Base-by-base conservation (phyloP, 2,797 vertebrate species). In the Mormyrus proboscirostris region DNA sequence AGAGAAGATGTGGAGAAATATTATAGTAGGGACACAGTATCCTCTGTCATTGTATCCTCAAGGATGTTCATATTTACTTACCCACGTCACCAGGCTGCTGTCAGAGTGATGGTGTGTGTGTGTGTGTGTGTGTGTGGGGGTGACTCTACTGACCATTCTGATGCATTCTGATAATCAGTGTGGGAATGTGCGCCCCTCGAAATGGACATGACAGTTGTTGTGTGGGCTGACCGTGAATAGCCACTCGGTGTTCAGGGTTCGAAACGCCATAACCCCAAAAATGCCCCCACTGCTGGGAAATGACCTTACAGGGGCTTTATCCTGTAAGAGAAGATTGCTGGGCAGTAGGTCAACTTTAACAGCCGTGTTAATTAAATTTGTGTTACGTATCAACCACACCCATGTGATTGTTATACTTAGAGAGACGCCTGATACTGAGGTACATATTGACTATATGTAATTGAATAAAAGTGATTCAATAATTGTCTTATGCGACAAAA, bases 121-220 rank as follows among this genome's bases (percentile, higher is more conserved):
- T 4, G 62, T 29, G 62, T 29, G 62, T 12, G 19, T 59, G 6
- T 59, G n/a, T 22, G 55, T 0, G 57, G 29, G 29, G 29, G 29
- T 33, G 29, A 33, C 29, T 33, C 29, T 33, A 33, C 29, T 33
- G 29, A 33, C 29, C 29, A 33, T 33, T n/a, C n/a, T n/a, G n/a
- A n/a, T n/a, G n/a, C 82, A 84, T 79, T 16, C 73, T 82, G 76
- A 47, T 82, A n/a, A 82, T 82, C 38, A 82, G 76, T 44, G 76
- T 41, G 76, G 76, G 41, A n/a, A 82, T n/a, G 33, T 47, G 41
- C 1, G 7, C 16, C 41, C 19, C 41, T 82, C 8, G 38, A 82
- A 41, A 47, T 73, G 25, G 29, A 73, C 33, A 10, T 2, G 25
- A 6, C 33, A 38, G 14, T 79, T 79, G 38, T 41, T 44, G 4